Conservation (phyloP, 2,888 invertebrate genomes). For the Conomelus anceps region DNA sequence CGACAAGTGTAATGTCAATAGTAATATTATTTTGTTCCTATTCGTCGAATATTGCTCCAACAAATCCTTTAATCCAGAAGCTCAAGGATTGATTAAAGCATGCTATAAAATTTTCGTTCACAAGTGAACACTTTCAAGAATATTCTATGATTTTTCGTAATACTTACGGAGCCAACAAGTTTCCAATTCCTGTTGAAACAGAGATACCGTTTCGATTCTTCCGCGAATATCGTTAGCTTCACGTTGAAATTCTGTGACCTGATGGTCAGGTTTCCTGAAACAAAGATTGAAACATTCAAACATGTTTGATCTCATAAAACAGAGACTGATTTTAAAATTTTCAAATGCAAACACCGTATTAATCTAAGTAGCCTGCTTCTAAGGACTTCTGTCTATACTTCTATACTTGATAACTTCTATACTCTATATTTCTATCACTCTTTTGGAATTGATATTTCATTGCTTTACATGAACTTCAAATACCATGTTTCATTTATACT, state of each 20-base stretch:
- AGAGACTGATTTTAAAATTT: too few species aligned
- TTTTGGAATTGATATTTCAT: too few species aligned
- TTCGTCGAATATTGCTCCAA: neutral
- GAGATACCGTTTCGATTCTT: slow-evolving; percentile 64
- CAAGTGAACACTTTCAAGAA: neutral
- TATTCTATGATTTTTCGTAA: neutral
- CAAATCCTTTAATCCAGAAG: neutral
- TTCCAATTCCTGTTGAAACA: slow-evolving; percentile 68
- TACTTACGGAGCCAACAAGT: slow-evolving; percentile 60
- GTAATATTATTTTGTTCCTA: neutral
- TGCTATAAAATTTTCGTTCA: neutral
- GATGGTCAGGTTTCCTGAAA: slow-evolving; percentile 62
- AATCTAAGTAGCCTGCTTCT: too few species aligned
- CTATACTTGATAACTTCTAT: too few species aligned
- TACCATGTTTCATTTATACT: too few species aligned
- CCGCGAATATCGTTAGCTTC: slow-evolving; percentile 60
- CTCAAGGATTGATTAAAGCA: neutral
- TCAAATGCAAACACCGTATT: too few species aligned
- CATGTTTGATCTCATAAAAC: too few species aligned
- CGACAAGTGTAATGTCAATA: neutral
- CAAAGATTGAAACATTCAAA: slow-evolving; percentile 30
- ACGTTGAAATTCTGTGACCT: slow-evolving; percentile 53
- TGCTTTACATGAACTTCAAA: too few species aligned
- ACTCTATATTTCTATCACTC: too few species aligned
- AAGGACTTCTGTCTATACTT: too few species aligned